Conservation (phyloP, 1,140 invertebrate species). For the Galleria mellonella region DNA sequence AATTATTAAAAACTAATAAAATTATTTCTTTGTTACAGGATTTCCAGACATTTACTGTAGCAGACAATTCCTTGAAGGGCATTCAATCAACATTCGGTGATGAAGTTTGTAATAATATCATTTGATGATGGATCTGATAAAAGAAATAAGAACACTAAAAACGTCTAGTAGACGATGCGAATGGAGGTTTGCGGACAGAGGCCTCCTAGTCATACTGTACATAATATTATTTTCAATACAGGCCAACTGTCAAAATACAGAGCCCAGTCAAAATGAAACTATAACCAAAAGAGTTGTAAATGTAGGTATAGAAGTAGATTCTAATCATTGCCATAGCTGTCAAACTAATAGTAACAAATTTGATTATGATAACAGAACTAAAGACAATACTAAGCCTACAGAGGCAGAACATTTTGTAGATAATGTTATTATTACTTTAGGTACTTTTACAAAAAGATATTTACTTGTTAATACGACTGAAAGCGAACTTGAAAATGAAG, state of each 20-base stretch:
- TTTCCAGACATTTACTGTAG: conserved; percentile 13
- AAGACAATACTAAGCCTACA: conserved; percentile 11
- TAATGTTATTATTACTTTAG: conserved; percentile 35
- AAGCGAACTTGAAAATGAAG: conserved; percentile 33
- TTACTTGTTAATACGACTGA: conserved; percentile 48
- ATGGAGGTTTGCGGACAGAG: conserved; percentile 38
- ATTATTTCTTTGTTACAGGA: conserved; percentile 42
- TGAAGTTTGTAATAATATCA: conserved; percentile 32
- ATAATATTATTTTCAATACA: conserved; percentile 34
- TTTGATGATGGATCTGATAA: conserved; percentile 38
- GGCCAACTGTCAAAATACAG: conserved; percentile 31
- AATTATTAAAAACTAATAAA: background rate
- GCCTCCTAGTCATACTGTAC: conserved; percentile 37
- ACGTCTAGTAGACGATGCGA: conserved; percentile 24
- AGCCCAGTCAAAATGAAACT: conserved; percentile 29
- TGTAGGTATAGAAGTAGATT: conserved; percentile 48
- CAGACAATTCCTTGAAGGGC: conserved; percentile 1
- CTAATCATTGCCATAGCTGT: conserved; percentile 61
- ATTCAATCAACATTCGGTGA: conserved; percentile 26
- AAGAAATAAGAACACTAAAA: conserved; percentile 12
- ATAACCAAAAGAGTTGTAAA: conserved; percentile 41
- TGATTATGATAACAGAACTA: conserved; percentile 17
- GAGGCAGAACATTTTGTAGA: conserved; percentile 24
- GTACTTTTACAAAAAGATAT: conserved; percentile 41
- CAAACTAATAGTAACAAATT: conserved; percentile 36